These are phyloP conservation scores for Henricia sp. DNA, from an alignment of 53 echinoderm and acorn worm species.

Conservation along the genomic window DNA sequence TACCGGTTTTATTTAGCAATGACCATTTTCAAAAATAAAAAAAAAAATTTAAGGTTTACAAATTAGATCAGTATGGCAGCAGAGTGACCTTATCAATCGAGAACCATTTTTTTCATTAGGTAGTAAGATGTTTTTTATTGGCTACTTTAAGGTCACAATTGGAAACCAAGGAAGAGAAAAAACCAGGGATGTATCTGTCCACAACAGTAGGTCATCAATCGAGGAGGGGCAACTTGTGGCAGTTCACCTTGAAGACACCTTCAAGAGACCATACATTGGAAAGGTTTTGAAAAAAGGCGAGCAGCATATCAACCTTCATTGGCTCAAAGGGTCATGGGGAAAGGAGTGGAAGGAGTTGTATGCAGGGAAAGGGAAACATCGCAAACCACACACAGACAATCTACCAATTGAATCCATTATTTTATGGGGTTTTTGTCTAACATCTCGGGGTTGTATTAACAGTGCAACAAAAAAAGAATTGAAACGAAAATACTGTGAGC, in stretches of 20 bases:
- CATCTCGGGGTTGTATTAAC: neutral
- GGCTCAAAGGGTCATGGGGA: conserved; percentile 11
- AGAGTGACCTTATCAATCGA: neutral
- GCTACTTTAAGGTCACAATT: conserved; percentile 8
- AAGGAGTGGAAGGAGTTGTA: neutral
- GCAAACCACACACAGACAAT: neutral
- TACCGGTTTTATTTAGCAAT: no score
- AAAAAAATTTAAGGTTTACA: neutral
- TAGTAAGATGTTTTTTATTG: neutral
- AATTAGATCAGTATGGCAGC: neutral
- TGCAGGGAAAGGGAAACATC: neutral
- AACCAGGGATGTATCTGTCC: neutral
- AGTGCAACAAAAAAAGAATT: neutral
- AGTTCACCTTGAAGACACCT: neutral
- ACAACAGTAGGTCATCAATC: neutral
- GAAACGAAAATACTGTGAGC: neutral
- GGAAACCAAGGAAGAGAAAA: neutral
- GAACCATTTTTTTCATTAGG: neutral
- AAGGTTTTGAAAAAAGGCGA: neutral
- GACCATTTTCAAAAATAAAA: neutral
- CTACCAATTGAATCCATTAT: neutral
- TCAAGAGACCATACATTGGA: conserved; percentile 13
- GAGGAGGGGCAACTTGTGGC: conserved; percentile 10
- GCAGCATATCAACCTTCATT: neutral
- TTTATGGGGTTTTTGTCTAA: neutral